Evolutionary conservation across 2,113 vertebrate genomes (phyloP).

Genomic region (Centropus bengalensis): DNA sequence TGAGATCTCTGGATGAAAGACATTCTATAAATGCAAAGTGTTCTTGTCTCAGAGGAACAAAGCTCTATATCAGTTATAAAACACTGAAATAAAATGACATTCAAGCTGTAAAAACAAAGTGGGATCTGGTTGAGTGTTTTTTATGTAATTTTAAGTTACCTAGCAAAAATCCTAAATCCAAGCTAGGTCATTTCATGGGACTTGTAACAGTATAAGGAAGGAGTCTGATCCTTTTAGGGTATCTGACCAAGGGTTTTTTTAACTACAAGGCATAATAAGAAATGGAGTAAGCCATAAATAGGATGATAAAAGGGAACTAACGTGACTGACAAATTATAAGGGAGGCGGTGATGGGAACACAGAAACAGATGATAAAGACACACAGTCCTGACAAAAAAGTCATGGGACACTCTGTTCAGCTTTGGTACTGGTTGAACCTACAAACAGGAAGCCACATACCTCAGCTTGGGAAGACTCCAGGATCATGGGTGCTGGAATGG

Average conservation of each 20-base stretch:
- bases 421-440: background rate
- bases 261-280: background rate
- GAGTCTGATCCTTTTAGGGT: background rate
- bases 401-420: background rate
- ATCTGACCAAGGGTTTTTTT: background rate
- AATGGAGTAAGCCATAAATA: background rate
- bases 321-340: background rate
- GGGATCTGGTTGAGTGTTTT: background rate
- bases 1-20: background rate
- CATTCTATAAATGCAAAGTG: background rate
- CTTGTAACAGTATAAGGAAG: background rate
- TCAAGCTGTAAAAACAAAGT: background rate
- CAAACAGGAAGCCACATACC: fast-evolving
- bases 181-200: background rate
- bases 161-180: background rate
- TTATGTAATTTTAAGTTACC: background rate
- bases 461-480: background rate
- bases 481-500: background rate
- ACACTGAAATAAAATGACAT: background rate
- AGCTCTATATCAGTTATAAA: background rate
- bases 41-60: background rate
- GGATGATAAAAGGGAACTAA: background rate
- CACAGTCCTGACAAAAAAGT: background rate
- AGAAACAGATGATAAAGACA: background rate
- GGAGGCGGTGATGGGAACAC: background rate